Conservation (phyloP, 2,113 vertebrate genomes). For the Mobula birostris region DNA sequence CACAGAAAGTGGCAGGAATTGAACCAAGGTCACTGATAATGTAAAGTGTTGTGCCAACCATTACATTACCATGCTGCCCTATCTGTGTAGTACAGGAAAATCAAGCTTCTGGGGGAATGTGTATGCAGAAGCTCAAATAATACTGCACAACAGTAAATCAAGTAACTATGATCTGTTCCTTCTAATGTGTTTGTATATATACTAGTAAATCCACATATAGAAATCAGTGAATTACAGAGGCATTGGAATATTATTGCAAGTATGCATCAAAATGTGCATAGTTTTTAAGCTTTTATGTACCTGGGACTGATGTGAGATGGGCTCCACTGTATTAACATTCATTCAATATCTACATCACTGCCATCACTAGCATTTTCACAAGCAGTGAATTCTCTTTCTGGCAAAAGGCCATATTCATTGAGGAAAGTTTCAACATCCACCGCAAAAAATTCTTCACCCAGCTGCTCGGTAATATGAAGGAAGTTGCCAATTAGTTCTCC, state of each 20-base stretch:
- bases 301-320: neutral
- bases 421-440: conserved; percentile 87
- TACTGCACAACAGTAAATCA: no score
- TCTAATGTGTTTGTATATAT: neutral
- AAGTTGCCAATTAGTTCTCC: conserved; percentile 94
- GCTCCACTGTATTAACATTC: conserved; percentile 40
- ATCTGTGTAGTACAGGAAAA: no score
- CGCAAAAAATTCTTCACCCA: conserved; percentile 83
- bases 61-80: no score
- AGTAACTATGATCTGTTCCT: no score
- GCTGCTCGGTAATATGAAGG: conserved; percentile 73
- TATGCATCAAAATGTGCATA: neutral
- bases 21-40: no score
- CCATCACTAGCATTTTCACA: conserved; percentile 54
- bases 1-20: no score
- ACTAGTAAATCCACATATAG: neutral
- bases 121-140: no score
- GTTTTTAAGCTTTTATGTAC: neutral
- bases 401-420: conserved; percentile 86
- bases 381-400: conserved; percentile 67
- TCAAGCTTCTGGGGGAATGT: no score
- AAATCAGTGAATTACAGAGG: neutral
- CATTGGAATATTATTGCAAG: neutral
- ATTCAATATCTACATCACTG: conserved; percentile 67
- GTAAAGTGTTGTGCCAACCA: no score